Evolutionary conservation across 37 sponge, comb jelly and placozoan species (phyloP).

Genomic region (Aphrocallistes beatrix): DNA sequence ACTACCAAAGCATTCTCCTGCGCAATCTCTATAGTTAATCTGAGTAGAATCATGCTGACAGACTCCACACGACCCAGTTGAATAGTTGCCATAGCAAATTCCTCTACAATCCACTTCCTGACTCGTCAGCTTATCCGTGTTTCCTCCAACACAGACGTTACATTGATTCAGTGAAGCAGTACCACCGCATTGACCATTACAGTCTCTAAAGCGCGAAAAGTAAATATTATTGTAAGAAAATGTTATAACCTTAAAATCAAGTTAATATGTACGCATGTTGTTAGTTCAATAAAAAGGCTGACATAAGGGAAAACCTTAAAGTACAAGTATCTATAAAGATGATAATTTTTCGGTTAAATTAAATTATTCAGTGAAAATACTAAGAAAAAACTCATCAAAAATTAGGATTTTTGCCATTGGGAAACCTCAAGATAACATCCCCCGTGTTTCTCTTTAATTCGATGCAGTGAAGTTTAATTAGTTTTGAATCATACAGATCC

Average conservation of each 20-base stretch:
- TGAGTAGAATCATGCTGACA: constrained; percentile 36
- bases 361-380: no score
- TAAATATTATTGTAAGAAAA: background rate
- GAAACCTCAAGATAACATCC: no score
- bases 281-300: no score
- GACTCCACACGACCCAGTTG: constrained; percentile 50
- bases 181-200: constrained; percentile 60
- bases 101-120: constrained; percentile 64
- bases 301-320: no score
- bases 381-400: no score
- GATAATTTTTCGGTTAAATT: no score
- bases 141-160: constrained; percentile 56
- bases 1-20: constrained; percentile 48
- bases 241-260: background rate
- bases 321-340: no score
- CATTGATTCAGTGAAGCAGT: constrained; percentile 46
- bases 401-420: no score
- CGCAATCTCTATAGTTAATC: constrained; percentile 51
- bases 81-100: constrained; percentile 54
- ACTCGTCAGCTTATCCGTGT: background rate
- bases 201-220: constrained; percentile 40
- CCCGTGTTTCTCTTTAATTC: no score
- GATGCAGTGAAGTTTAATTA: no score
- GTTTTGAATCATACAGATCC: no score
- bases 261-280: background rate